Conservation (phyloP, 2,797 vertebrate species). For the Cirrhinus mrigala region DNA sequence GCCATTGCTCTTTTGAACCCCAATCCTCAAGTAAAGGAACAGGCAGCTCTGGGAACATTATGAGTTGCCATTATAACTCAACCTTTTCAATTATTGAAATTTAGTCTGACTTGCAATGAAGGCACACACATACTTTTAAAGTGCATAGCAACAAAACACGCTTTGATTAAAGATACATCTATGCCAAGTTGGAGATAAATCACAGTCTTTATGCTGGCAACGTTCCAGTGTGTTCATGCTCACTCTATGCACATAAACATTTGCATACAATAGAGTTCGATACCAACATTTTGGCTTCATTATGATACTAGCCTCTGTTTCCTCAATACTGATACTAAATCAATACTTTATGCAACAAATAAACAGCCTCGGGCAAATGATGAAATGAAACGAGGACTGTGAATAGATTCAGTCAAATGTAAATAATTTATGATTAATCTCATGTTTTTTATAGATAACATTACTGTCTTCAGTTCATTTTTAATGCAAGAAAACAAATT, state of each 20-base stretch:
- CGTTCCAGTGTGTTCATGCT: conserved; percentile 10
- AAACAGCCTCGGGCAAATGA: neutral
- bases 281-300: conserved; percentile 11
- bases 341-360: conserved; percentile 31
- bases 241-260: neutral
- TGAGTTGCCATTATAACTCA: conserved; percentile 4
- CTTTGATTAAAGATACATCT: conserved; percentile 60
- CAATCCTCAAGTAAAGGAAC: conserved; percentile 2
- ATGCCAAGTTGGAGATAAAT: conserved; percentile 34
- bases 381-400: neutral
- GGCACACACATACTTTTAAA: conserved; percentile 32
- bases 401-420: conserved; percentile 12
- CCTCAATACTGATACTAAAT: conserved; percentile 33
- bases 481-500: neutral
- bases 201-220: conserved; percentile 23
- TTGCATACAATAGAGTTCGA: conserved; percentile 15
- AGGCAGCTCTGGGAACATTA: conserved; percentile 5
- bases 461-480: neutral
- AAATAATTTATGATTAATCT: conserved; percentile 21
- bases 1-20: conserved; percentile 17
- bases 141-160: conserved; percentile 52
- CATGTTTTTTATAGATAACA: neutral
- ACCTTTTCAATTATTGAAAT: conserved; percentile 31
- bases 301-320: conserved; percentile 12
- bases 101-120: conserved; percentile 31